Conservation (phyloP, 2,113 vertebrate species). For the Cebus imitator region DNA sequence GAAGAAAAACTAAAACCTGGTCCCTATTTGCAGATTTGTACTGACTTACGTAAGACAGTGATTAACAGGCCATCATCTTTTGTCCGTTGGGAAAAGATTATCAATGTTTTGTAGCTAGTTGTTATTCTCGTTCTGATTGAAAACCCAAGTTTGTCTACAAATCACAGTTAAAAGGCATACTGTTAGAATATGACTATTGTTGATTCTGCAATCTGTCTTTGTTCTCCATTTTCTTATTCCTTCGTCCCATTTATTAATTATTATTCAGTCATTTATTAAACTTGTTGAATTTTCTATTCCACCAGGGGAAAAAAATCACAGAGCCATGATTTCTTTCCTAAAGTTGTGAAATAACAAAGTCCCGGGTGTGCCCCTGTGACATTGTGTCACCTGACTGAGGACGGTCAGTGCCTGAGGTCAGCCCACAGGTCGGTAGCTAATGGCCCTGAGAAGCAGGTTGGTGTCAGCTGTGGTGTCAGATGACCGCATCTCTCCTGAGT, state of each 20-base stretch:
- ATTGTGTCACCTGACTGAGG: accelerated
- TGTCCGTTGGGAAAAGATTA: not conserved
- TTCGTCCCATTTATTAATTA: not conserved
- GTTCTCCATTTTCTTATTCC: not conserved
- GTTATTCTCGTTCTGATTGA: not conserved
- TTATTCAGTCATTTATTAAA: not conserved
- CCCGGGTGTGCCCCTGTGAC: accelerated
- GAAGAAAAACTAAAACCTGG: not conserved
- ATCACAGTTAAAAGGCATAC: slow-evolving; percentile 15
- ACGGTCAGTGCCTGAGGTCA: accelerated
- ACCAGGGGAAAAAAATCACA: not conserved
- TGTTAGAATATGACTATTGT: not conserved
- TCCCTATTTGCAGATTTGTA: not conserved
- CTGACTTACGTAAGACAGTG: not conserved
- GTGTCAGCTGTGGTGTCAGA: accelerated
- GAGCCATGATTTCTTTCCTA: not conserved
- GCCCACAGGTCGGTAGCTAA: not conserved
- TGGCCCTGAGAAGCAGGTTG: not conserved
- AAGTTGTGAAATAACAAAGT: accelerated
- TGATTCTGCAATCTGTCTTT: not conserved
- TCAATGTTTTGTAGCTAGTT: not conserved
- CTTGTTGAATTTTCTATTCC: not conserved
- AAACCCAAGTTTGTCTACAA: slow-evolving; percentile 15
- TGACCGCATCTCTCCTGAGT: too few species aligned
- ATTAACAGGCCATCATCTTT: not conserved